Conservation (phyloP, 1,140 invertebrate species). For the Oryzaephilus surinamensis region DNA sequence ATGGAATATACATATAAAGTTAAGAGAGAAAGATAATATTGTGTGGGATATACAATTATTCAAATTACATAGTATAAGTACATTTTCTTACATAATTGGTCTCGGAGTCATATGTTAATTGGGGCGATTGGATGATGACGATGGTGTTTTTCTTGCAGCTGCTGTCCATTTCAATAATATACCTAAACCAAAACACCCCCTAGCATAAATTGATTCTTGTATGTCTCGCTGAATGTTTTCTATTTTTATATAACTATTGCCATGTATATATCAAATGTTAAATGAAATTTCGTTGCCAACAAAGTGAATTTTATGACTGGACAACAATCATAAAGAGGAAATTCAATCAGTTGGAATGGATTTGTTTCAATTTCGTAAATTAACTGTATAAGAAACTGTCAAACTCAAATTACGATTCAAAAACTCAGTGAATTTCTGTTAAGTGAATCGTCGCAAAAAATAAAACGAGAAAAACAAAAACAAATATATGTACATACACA, state of each 20-base stretch:
- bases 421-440: constrained; percentile 8
- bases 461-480: not conserved
- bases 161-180: no score
- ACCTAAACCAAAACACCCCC: no score
- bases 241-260: no score
- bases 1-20: no score
- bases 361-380: not conserved
- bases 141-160: constrained; percentile 14
- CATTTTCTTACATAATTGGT: constrained; percentile 10
- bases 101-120: constrained; percentile 20
- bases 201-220: no score
- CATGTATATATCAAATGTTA: no score
- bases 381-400: not conserved
- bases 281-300: no score
- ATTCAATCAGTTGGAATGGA: no score
- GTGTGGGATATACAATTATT: constrained; percentile 19
- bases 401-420: constrained; percentile 11
- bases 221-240: no score
- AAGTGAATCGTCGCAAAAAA: constrained; percentile 14
- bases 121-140: constrained; percentile 19
- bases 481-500: not conserved
- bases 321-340: no score
- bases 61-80: constrained; percentile 12
- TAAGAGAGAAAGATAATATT: no score
- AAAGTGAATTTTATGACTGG: no score